Evolutionary conservation across 2,113 vertebrate genomes (phyloP), one percentile per base, ranked within the genome.

Genomic region (Axis porcinus): DNA sequence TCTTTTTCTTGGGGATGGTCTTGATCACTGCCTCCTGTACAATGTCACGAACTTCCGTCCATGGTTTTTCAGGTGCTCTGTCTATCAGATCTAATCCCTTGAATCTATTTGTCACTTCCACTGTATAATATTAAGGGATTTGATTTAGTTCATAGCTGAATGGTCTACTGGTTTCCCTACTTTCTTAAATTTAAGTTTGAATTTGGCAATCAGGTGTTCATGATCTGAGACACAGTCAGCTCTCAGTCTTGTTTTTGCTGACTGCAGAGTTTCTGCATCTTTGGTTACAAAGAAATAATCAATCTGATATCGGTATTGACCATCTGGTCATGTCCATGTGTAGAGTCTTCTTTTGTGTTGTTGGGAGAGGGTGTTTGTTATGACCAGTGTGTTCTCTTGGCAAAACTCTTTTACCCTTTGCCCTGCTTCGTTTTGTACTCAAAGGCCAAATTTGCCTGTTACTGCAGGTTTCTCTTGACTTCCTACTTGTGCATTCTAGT

Each of bases 351-450:
- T 70, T 36, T 70, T 40, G n/a, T 74, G n/a, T 23, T 70, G 19
- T 7, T 40, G 10, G 5, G 21, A 40, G 67, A 40, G 10, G 5
- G 19, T 40, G 5, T 40, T 40, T 70, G n/a, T 70, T 70, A 23
- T 70, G n/a, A 70, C 10, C 67, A 40, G 21, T 40, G 10, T 6
- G 19, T 70, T 70, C n/a, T 70, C n/a, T 40, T 40, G n/a, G n/a
- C 2, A 23, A 70, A 70, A 70, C 2, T 23, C 21, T 70, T 23
- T 70, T 70, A 40, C 5, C 19, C 19, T 70, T 70, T 70, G 5
- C 19, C 19, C 19, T 40, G 19, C 2, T 40, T 40, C 1, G 0
- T 70, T 70, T 23, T 12, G 10, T 70, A 70, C 10, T 13, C 9
- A 5, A 70, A 23, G 19, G n/a, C 5, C 5, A 40, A 40, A 23